phyloP scores from a whole-genome alignment of 2,888 invertebrate species.

The Temnothorax ravouxi region DNA sequence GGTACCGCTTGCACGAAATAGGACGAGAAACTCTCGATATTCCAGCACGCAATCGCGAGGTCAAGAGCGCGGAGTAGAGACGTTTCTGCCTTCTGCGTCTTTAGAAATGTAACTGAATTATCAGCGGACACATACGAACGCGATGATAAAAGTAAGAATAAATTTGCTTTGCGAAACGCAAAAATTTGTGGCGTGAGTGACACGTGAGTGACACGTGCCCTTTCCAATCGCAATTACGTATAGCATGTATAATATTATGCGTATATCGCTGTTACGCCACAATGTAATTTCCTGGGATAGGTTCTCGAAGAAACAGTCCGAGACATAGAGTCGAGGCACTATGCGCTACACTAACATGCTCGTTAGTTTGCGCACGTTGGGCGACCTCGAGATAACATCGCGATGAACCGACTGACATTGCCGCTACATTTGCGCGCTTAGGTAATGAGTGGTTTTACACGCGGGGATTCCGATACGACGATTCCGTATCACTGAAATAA shows the following conservation, averaged over 20 bases:
- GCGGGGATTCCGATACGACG: neutral
- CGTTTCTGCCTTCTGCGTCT: neutral
- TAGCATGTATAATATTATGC: neutral
- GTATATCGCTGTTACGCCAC: slow-evolving; percentile 1
- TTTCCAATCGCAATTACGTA: neutral
- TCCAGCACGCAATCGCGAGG: neutral
- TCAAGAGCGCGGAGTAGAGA: neutral
- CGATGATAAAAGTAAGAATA: neutral
- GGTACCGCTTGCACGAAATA: neutral
- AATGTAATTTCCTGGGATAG: slow-evolving; percentile 25
- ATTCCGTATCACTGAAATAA: neutral
- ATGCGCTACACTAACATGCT: neutral
- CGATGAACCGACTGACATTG: slow-evolving; percentile 53
- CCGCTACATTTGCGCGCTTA: slow-evolving; percentile 38
- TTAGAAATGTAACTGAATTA: neutral
- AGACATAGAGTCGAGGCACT: neutral
- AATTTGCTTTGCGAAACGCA: neutral
- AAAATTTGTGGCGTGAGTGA: neutral
- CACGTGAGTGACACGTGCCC: neutral
- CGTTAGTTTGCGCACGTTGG: slow-evolving; percentile 14
- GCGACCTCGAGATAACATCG: slow-evolving; percentile 48
- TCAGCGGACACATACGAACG: neutral
- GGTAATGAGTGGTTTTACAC: slow-evolving; percentile 26
- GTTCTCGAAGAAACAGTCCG: neutral
- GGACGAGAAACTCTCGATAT: neutral